A percentile compares a stretch with the other conserved stretches of the same genome.
These are phyloP conservation scores for Pachycephala philippinensis DNA, from an alignment of 2,113 vertebrate genomes.

Conservation along the genomic window DNA sequence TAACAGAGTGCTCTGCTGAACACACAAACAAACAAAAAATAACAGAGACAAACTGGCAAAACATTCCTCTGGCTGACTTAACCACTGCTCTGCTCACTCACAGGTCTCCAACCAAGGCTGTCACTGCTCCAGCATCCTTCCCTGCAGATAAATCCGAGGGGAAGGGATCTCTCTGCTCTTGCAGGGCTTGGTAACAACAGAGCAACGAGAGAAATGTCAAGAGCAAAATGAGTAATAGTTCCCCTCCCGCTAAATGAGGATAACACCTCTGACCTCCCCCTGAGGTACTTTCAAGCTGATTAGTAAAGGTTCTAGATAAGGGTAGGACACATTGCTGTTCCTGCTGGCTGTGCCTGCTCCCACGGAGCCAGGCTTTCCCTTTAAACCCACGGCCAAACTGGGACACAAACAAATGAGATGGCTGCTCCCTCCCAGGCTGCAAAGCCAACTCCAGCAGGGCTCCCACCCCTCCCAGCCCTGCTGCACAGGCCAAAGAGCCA, in stretches of 20 bases:
- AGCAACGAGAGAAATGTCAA: not conserved
- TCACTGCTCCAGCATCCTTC: conserved; percentile 67
- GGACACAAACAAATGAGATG: not conserved
- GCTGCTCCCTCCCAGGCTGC: not conserved
- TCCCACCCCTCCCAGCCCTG: not conserved
- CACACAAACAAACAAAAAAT: conserved; percentile 82
- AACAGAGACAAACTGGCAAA: conserved; percentile 57
- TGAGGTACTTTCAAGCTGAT: not conserved
- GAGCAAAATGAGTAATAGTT: not conserved
- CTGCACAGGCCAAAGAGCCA: not conserved
- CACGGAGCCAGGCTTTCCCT: not conserved
- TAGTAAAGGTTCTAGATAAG: not conserved
- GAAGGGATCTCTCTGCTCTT: conserved; percentile 62
- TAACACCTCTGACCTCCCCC: not conserved
- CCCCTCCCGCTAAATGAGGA: not conserved
- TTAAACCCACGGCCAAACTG: not conserved
- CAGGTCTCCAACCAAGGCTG: conserved; percentile 41
- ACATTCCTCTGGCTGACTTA: conserved; percentile 73
- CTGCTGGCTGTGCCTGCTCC: not conserved
- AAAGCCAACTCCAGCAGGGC: not conserved
- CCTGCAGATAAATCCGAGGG: conserved; percentile 56
- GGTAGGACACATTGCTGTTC: not conserved
- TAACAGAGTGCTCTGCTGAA: conserved; percentile 81
- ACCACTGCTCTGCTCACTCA: conserved; percentile 69
- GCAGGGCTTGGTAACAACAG: not conserved